A percentile compares a stretch with the other conserved stretches of the same genome.
Evolutionary conservation across 2,888 invertebrate species (phyloP).

Genomic region (Nemotelus pantherinus): DNA sequence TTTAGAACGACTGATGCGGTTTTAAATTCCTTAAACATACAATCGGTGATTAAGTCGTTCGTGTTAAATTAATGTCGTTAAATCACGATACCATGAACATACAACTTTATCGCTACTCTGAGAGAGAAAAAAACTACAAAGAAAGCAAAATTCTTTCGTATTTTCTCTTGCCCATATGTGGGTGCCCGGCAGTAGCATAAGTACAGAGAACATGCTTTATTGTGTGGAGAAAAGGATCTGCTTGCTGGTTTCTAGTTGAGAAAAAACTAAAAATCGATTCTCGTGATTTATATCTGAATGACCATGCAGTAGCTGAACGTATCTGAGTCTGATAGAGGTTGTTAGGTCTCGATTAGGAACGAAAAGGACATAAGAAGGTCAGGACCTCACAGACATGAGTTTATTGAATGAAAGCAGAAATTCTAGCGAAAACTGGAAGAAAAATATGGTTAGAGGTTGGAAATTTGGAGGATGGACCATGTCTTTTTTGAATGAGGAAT

Average conservation of each 20-base stretch:
- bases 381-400: no score
- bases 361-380: constrained; percentile 12
- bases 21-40: constrained; percentile 42
- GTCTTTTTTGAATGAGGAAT: no score
- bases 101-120: background rate
- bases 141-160: background rate
- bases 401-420: no score
- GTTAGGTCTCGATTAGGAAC: background rate
- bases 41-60: constrained; percentile 48
- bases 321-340: constrained; percentile 2
- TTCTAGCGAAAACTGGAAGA: no score
- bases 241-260: background rate
- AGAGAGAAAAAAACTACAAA: background rate
- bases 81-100: constrained; percentile 45
- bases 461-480: no score
- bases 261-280: constrained; percentile 44
- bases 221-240: constrained; percentile 16
- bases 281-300: constrained; percentile 45
- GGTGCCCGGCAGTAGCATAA: background rate
- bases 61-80: constrained; percentile 49
- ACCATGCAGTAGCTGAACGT: constrained; percentile 18
- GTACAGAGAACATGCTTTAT: background rate
- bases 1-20: constrained; percentile 37
- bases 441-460: no score
- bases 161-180: background rate